phyloP scores from a whole-genome alignment of 2,797 vertebrate genomes.

The Sternarchorhynchus goeldii region DNA sequence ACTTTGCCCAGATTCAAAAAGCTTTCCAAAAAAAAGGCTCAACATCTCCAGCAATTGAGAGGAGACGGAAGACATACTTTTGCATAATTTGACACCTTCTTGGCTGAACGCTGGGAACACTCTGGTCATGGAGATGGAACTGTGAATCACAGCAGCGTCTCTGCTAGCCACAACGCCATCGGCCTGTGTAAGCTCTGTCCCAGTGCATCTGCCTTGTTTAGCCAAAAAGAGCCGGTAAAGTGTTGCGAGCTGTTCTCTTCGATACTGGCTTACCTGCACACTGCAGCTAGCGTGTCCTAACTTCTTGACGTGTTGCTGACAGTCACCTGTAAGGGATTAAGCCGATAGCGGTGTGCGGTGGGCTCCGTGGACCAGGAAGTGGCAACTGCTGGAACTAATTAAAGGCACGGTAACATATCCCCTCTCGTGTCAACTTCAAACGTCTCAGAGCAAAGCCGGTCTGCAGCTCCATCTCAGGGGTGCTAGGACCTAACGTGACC shows the following conservation, averaged over 20 bases:
- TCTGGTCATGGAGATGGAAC: constrained; percentile 69
- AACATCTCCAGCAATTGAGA: constrained; percentile 67
- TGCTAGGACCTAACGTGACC: constrained; percentile 71
- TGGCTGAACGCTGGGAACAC: constrained; percentile 69
- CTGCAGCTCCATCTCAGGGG: constrained; percentile 72
- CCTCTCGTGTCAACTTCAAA: constrained; percentile 77
- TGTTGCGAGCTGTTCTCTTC: constrained; percentile 27
- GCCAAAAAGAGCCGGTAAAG: constrained; percentile 54
- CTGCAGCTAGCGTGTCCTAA: constrained; percentile 17
- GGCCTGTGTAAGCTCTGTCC: constrained; percentile 61
- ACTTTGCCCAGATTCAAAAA: constrained; percentile 58
- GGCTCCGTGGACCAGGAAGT: constrained; percentile 77
- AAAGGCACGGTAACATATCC: constrained; percentile 79
- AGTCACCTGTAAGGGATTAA: constrained; percentile 79
- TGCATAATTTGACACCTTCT: constrained; percentile 74
- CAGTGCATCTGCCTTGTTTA: constrained; percentile 65
- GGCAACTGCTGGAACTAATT: constrained; percentile 87
- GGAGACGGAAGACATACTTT: constrained; percentile 71
- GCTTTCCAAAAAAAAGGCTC: constrained; percentile 61
- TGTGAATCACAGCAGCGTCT: constrained; percentile 59
- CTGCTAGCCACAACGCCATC: constrained; percentile 56
- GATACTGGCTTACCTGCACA: constrained; percentile 43
- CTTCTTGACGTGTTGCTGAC: constrained; percentile 60
- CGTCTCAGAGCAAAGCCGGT: constrained; percentile 72
- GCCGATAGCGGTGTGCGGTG: constrained; percentile 70